A percentile compares a stretch with the other conserved stretches of the same genome.
Evolutionary conservation across 2,888 invertebrate genomes (phyloP).

Genomic region (Hydraecia micacea): DNA sequence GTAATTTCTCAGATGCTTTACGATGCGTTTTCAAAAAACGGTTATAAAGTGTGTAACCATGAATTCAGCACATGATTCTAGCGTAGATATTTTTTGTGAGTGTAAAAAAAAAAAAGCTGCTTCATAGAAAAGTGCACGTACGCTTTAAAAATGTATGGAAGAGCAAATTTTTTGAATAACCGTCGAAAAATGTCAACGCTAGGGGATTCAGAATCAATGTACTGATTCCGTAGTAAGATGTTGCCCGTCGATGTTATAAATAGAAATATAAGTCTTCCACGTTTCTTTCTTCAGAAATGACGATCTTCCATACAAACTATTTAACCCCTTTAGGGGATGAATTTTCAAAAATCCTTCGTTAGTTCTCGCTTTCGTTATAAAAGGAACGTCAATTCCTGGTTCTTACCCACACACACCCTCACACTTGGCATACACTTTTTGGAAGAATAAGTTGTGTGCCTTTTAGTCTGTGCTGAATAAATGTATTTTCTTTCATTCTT

Average conservation of each 20-base stretch:
- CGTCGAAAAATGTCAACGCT: no score
- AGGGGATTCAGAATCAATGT: no score
- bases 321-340: neutral
- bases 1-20: neutral
- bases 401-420: neutral
- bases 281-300: neutral
- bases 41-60: no score
- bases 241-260: neutral
- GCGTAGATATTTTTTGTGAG: no score
- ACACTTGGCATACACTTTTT: neutral
- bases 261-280: neutral
- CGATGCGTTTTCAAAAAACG: neutral
- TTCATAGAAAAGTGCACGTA: no score
- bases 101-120: no score
- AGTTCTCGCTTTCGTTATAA: neutral
- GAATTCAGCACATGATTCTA: no score
- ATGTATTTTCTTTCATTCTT: neutral
- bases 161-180: no score
- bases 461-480: neutral
- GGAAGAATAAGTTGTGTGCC: neutral
- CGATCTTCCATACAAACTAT: neutral
- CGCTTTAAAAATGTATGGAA: no score
- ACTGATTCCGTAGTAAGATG: no score
- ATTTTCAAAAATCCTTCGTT: neutral
- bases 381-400: neutral